Base-by-base conservation (phyloP, 2,113 vertebrate species). In the Leptodactylus fuscus region DNA sequence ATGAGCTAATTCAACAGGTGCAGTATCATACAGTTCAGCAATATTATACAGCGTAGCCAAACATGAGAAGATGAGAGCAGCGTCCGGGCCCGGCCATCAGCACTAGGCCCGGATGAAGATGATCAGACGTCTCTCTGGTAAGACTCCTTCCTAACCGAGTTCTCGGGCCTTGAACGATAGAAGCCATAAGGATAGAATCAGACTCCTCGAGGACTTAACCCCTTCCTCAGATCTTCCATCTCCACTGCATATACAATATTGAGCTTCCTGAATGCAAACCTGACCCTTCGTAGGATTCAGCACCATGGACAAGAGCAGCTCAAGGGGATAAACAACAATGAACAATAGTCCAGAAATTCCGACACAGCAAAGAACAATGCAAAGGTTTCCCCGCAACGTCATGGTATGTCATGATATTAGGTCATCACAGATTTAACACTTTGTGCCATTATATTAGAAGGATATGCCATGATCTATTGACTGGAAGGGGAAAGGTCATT, bases 261-360 rank as follows among this genome's bases (percentile, higher is more conserved):
- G n/a, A n/a, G n/a, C n/a, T n/a, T 44, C 41, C 4, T 44, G 41
- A 44, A 5, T 44, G 4, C 41, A 32, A 16, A 36, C 15, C 27
- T 79, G 32, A 32, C 51, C 11, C 18, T 16, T 12, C 15, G 38
- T 58, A 15, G 13, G 38, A 65, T 75, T 83, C 83, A 85, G 83
- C 73, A 85, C 83, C 83, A 67, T 85, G 83, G 83, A 85, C 73
- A 85, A 69, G 82, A 5, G 0, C 71, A 62, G 32, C 46, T 29
- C 41, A 44, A 44, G 41, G 41, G 41, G 41, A 44, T 44, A 13
- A 22, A 38, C 15, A 22, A 2, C 13, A 13, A 32, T 46, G 16
- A 11, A 62, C 34, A 51, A 70, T 38, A 51, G 79, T 44, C 51
- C 27, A 22, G 60, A 22, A 34, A 46, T 38, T n/a, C 18, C 7